phyloP scores from a whole-genome alignment of 2,113 vertebrate species.

The Dromiciops gliroides region DNA sequence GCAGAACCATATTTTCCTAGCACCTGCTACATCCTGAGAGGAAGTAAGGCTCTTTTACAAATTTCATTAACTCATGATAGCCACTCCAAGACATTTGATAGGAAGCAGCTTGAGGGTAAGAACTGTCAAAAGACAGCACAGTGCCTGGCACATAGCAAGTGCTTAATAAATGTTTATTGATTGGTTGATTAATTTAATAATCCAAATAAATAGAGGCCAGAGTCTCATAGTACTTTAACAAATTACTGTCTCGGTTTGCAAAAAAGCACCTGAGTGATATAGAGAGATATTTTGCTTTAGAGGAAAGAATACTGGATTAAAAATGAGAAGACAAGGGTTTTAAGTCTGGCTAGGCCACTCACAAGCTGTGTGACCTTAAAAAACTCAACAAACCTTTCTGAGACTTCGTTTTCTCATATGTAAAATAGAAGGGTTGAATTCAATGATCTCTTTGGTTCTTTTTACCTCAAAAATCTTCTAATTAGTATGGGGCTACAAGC shows the following conservation, averaged over 20 bases:
- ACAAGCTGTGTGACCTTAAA: background rate
- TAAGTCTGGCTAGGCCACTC: background rate
- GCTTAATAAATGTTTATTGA: background rate
- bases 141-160: background rate
- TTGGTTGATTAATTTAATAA: background rate
- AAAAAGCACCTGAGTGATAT: background rate
- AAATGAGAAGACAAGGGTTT: background rate
- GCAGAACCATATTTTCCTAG: constrained; percentile 69
- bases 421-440: background rate
- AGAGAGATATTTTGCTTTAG: background rate
- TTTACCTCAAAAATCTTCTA: background rate
- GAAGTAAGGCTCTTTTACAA: constrained; percentile 10
- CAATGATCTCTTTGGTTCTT: background rate
- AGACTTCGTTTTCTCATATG: background rate
- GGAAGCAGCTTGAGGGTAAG: background rate
- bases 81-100: background rate
- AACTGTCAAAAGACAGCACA: background rate
- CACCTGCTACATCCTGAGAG: constrained; percentile 50
- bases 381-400: background rate
- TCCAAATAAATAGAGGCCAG: background rate
- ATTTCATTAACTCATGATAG: background rate
- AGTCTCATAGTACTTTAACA: background rate
- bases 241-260: background rate
- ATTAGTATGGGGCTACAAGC: constrained; percentile 5
- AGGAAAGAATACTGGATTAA: background rate